Evolutionary conservation across 2,113 vertebrate species (phyloP), one percentile per base, ranked within the genome.

Genomic region (Gila orcuttii): DNA sequence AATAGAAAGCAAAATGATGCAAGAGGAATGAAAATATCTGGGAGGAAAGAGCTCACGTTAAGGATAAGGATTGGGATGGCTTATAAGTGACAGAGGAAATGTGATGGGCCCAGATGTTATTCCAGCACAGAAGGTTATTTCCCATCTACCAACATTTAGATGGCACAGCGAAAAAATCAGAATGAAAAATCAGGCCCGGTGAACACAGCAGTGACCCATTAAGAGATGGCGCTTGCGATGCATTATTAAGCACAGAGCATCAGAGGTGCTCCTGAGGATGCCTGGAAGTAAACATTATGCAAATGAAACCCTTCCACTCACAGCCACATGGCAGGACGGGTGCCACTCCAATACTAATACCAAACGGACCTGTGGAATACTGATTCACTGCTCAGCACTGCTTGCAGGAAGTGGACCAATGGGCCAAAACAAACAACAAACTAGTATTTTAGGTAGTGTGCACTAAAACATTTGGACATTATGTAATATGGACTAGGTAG

Each of bases 201-300:
- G 75, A 81, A 71, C 81, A 59, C 79, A 83, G 84, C 52, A 74
- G 62, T 78, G 50, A 79, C 7, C 75, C 57, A 88, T 82, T 74
- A 76, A 60, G 83, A 80, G 84, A 79, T 75, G 83, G 15, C 25
- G 57, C 19, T 23, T 80, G 68, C 59, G 15, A 88, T 88, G 82
- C 82, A 88, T 88, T 86, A 88, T 84, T 88, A 88, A 88, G 76
- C 82, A 86, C 68, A 52, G 39, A 74, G 69, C 85, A 86, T 50
- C 69, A 84, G 78, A 71, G 59, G 69, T 64, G 81, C 59, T 33
- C 47, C 59, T 73, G 50, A 57, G 76, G 69, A 75, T 9, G 77
- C 25, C 25, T n/a, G 77, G 45, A 64, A 75, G 59, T 81, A 86
- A 88, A 75, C 68, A 81, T 79, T 86, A 86, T 88, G 84, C 66